These are phyloP conservation scores for Myotis planiceps DNA, from an alignment of 2,797 vertebrate species.

Conservation along the genomic window DNA sequence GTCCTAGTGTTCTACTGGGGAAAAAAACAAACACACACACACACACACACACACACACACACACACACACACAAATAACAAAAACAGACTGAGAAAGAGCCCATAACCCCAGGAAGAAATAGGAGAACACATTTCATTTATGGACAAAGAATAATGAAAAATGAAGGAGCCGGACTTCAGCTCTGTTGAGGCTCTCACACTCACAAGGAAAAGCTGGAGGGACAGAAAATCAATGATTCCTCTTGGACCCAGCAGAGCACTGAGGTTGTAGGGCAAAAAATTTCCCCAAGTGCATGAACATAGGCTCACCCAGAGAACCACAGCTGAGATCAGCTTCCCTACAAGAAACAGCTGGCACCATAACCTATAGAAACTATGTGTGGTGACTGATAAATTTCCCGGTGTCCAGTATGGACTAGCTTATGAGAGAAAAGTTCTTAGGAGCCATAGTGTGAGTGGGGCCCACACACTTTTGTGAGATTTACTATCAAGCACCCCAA, in stretches of 20 bases:
- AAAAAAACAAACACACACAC: no score
- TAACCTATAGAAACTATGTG: background rate
- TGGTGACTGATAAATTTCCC: background rate
- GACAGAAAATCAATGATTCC: no score
- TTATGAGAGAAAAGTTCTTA: background rate
- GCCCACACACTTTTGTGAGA: background rate
- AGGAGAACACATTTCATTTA: background rate
- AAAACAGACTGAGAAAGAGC: no score
- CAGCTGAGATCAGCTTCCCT: no score
- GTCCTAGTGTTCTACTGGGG: no score
- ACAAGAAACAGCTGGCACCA: no score
- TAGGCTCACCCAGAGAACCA: background rate
- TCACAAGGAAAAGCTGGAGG: background rate
- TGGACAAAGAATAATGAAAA: background rate
- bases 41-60: no score
- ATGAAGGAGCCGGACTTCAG: background rate
- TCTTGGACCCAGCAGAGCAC: background rate
- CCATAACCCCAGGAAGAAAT: background rate
- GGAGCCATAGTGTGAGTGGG: background rate
- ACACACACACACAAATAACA: no score
- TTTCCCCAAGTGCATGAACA: background rate
- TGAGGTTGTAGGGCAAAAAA: background rate
- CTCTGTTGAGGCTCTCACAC: background rate
- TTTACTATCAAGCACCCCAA: background rate
- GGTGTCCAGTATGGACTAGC: no score